Percentiles rank a stretch among this genome's conserved stretches.
Conservation (phyloP, 2,888 invertebrate species). For the Dione juno region DNA sequence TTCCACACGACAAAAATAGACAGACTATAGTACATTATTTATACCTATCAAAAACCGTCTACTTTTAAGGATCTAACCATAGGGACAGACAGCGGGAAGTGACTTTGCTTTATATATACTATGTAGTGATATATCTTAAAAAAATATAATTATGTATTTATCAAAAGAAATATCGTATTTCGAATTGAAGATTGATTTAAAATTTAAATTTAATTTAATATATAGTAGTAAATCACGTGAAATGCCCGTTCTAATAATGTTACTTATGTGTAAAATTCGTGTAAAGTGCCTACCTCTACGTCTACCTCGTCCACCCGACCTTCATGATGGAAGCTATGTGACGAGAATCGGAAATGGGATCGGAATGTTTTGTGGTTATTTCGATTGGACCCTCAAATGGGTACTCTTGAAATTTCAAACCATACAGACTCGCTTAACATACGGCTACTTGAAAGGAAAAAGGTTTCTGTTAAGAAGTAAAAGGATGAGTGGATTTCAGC, state of each 20-base stretch:
- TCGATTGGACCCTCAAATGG: conserved; percentile 76
- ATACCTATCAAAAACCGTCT: too few species aligned
- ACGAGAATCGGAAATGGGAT: conserved; percentile 76
- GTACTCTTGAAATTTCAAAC: conserved; percentile 71
- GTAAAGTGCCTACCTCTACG: conserved; percentile 53
- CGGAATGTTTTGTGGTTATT: conserved; percentile 78
- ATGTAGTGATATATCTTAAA: too few species aligned
- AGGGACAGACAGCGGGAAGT: too few species aligned
- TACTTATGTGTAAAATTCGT: conserved; percentile 56
- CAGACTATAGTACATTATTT: too few species aligned
- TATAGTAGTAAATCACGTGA: conserved; percentile 33
- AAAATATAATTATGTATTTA: too few species aligned
- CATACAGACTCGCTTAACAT: conserved; percentile 64
- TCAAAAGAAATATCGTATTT: background rate
- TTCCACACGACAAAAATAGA: too few species aligned
- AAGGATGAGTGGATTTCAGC: conserved; percentile 47
- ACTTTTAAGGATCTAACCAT: too few species aligned
- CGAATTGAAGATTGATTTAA: background rate
- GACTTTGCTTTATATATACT: too few species aligned
- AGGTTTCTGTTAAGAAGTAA: conserved; percentile 55
- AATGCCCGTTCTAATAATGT: conserved; percentile 27
- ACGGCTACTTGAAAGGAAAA: conserved; percentile 61
- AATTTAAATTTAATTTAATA: background rate
- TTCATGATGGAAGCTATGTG: conserved; percentile 72
- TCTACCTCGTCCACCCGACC: conserved; percentile 56